Evolutionary conservation across 2,113 vertebrate species (phyloP), one percentile per base, ranked within the genome.

Genomic region (Mola mola): DNA sequence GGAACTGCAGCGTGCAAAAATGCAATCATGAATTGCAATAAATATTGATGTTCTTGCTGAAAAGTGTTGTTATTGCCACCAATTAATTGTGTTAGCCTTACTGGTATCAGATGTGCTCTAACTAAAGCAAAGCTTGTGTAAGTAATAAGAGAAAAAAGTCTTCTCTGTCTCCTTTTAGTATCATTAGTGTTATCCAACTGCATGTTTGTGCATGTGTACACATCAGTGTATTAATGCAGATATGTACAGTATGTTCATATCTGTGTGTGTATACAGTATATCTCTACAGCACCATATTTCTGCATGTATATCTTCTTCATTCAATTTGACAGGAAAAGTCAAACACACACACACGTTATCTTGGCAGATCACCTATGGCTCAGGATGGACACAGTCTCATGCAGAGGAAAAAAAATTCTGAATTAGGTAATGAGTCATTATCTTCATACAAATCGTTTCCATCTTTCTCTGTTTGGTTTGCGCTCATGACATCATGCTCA

Each of bases 401-500:
- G 55, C 67, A 88, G 43, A 40, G 26, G 34, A 47, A 43, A 6
- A n/a, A 57, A 3, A 44, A 41, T 25, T 37, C 33, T 15, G 20
- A 43, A 65, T 24, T 33, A 55, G 66, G 67, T 58, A 52, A 69
- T 56, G 52, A 66, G 26, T 68, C 41, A 67, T 64, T 78, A 62
- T 67, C 25, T 46, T 71, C 46, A 22, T 20, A 28, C 17, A 65
- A 67, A 81, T 70, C 36, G 43, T 40, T 75, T 72, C 66, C 77
- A 79, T 70, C 21, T 61, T 64, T 61, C 29, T 72, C 34, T 58
- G 26, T 66, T 76, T 72, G 17, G 37, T 53, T 68, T 61, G 31
- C 4, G 25, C 15, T 74, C 58, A 67, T 81, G 65, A 79, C 65
- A 58, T 82, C 72, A 79, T 66, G 22, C 53, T 72, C 33, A 57